Evolutionary conservation across 2,113 vertebrate genomes (phyloP).

Genomic region (Paramormyrops kingsleyae): DNA sequence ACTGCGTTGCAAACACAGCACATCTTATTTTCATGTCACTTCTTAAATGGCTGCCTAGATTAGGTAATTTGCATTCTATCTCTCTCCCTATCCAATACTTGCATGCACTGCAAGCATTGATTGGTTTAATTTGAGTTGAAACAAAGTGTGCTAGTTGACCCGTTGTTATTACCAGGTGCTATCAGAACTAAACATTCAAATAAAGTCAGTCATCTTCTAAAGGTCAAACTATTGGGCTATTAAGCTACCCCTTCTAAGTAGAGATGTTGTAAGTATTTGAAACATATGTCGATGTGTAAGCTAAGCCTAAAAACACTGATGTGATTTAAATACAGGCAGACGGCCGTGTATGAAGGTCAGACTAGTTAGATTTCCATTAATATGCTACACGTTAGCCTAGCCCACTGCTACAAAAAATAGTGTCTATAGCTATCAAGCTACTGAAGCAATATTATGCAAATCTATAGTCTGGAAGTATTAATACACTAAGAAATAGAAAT

Average conservation of each 20-base stretch:
- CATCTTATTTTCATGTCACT: not conserved
- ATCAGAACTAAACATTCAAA: not conserved
- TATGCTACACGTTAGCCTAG: not conserved
- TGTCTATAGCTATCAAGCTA: not conserved
- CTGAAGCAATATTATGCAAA: not conserved
- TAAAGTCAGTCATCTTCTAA: not conserved
- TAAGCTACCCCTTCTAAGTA: not conserved
- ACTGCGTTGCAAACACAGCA: not conserved
- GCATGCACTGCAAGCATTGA: not conserved
- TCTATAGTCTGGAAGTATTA: not conserved
- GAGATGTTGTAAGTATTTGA: not conserved
- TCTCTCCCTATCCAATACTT: not conserved
- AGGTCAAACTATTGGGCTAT: not conserved
- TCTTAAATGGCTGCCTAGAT: not conserved
- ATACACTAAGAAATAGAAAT: not conserved
- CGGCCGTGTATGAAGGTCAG: not conserved
- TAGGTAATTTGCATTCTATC: not conserved
- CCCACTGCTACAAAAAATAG: not conserved
- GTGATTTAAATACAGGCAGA: not conserved
- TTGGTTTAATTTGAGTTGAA: not conserved
- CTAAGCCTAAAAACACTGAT: not conserved
- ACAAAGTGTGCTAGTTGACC: not conserved
- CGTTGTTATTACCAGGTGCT: not conserved
- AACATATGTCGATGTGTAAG: not conserved
- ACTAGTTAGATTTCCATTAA: not conserved